phyloP scores from a whole-genome alignment of 2,797 vertebrate genomes.

The Hypotaenidia philippensis region DNA sequence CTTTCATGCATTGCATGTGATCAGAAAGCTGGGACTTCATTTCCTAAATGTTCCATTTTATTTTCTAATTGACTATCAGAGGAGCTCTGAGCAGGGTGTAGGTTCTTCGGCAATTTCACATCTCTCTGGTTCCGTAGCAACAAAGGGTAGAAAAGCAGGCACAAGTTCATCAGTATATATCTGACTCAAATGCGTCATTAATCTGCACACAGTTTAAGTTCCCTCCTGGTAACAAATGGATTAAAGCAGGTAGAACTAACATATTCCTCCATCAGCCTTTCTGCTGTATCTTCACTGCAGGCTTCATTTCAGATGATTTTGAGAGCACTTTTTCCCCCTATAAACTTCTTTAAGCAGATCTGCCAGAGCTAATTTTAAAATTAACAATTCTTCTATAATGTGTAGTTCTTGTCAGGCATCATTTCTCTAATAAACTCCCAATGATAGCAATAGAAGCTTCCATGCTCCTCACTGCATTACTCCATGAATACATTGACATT shows the following conservation, averaged over 20 bases:
- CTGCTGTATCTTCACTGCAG: background rate
- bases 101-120: slow-evolving; percentile 17
- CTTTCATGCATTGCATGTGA: background rate
- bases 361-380: slow-evolving; percentile 49
- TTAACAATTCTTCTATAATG: slow-evolving; percentile 12
- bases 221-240: slow-evolving; percentile 22
- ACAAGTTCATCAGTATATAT: slow-evolving; percentile 21
- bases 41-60: slow-evolving; percentile 52
- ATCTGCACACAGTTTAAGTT: background rate
- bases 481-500: slow-evolving; percentile 45
- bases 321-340: background rate
- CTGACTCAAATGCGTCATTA: slow-evolving; percentile 48
- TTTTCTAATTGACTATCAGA: slow-evolving; percentile 28
- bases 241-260: slow-evolving; percentile 54
- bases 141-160: slow-evolving; percentile 5
- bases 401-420: background rate
- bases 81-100: background rate
- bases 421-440: slow-evolving; percentile 45
- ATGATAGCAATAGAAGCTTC: background rate
- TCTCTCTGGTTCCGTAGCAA: slow-evolving; percentile 20
- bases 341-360: slow-evolving; percentile 34
- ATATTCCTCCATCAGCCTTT: slow-evolving; percentile 10
- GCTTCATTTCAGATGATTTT: slow-evolving; percentile 54
- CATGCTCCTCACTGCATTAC: background rate
- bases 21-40: slow-evolving; percentile 5